Conservation (phyloP, 1,140 invertebrate species). For the Drosophila triauraria region DNA sequence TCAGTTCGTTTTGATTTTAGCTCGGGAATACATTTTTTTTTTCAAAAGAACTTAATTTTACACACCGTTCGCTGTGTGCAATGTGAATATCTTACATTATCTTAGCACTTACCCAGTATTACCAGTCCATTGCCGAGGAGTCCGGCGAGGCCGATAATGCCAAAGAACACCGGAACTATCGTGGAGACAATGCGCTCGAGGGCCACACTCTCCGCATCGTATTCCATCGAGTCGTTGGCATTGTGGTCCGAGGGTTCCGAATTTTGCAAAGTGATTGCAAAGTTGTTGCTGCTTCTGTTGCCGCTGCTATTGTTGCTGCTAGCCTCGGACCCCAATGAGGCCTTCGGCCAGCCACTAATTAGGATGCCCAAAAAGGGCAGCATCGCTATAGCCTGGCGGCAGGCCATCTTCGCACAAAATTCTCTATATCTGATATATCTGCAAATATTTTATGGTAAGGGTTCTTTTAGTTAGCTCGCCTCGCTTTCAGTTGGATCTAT, state of each 20-base stretch:
- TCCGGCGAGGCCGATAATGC: slow-evolving; percentile 89
- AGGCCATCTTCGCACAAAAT: slow-evolving; percentile 49
- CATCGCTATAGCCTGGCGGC: slow-evolving; percentile 77
- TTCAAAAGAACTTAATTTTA: too few species aligned
- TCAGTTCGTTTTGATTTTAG: too few species aligned
- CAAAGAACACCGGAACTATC: slow-evolving; percentile 43
- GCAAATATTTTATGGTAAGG: not conserved
- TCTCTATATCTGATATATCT: not conserved
- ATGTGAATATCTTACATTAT: not conserved
- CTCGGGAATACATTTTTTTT: too few species aligned
- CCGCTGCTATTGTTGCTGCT: not conserved
- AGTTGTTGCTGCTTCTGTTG: slow-evolving; percentile 23
- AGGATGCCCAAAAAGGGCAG: slow-evolving; percentile 27
- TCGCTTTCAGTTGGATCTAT: slow-evolving; percentile 3
- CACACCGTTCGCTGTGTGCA: not conserved
- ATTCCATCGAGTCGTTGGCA: slow-evolving; percentile 44
- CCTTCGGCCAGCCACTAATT: slow-evolving; percentile 33
- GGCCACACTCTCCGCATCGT: slow-evolving; percentile 37
- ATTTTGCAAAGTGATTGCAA: not conserved
- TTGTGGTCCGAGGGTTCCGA: slow-evolving; percentile 21
- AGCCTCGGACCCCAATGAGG: slow-evolving; percentile 14
- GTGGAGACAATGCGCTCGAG: slow-evolving; percentile 42
- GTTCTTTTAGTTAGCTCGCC: slow-evolving; percentile 19
- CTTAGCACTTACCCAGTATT: slow-evolving; percentile 87
- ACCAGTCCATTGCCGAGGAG: slow-evolving; percentile 95